phyloP scores from a whole-genome alignment of 2,113 vertebrate genomes.

The Eonycteris spelaea region DNA sequence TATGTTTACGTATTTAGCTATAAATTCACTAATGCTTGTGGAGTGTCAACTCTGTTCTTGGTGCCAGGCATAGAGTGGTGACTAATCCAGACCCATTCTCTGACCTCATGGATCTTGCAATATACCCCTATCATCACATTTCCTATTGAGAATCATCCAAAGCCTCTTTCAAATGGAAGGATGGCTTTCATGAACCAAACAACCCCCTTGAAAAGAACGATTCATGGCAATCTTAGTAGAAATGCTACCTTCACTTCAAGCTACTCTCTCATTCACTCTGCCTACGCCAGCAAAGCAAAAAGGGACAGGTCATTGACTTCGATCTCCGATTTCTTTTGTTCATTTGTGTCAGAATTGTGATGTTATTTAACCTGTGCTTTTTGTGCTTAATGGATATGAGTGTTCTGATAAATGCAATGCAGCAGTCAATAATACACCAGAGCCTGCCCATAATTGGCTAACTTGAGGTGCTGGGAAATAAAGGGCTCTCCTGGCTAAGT shows the following conservation, averaged over 20 bases:
- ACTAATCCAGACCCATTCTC: not conserved
- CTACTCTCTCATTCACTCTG: not conserved
- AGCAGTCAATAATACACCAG: slow-evolving; percentile 53
- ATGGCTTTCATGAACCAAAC: not conserved
- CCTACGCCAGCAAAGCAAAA: not conserved
- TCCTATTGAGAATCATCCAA: not conserved
- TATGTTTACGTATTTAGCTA: not conserved
- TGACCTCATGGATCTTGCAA: not conserved
- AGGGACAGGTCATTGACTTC: slow-evolving; percentile 12
- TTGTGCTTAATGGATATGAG: slow-evolving; percentile 41
- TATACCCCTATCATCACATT: not conserved
- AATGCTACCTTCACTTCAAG: not conserved
- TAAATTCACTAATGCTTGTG: not conserved
- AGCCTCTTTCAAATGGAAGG: not conserved
- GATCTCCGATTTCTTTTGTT: slow-evolving; percentile 59
- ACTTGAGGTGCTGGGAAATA: slow-evolving; percentile 36
- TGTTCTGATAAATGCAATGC: slow-evolving; percentile 33
- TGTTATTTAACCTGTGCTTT: slow-evolving; percentile 68
- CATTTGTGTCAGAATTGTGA: slow-evolving; percentile 41
- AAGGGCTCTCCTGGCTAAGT: slow-evolving; percentile 30
- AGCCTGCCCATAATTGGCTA: slow-evolving; percentile 14
- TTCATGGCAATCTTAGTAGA: not conserved
- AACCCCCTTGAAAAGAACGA: not conserved
- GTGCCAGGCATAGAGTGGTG: not conserved
- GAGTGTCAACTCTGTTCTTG: not conserved